These are phyloP conservation scores for Chrysolina americana DNA, from an alignment of 2,888 invertebrate species.

Conservation along the genomic window DNA sequence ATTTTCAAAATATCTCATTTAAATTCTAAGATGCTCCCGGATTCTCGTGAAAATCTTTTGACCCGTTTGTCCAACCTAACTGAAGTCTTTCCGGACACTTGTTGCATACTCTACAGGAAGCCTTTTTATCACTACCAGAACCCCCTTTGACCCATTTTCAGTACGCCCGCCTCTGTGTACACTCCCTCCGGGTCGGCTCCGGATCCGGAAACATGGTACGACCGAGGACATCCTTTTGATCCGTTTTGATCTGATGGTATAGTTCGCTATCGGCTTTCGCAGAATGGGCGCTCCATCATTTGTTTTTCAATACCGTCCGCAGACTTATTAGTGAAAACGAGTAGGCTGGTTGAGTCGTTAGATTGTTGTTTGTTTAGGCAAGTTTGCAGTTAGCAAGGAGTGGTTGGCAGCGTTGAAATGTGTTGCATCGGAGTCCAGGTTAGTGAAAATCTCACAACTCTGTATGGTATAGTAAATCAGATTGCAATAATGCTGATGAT, in stretches of 20 bases:
- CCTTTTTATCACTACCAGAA: no score
- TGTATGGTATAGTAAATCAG: no score
- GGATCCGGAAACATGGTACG: slow-evolving; percentile 51
- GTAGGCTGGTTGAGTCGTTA: slow-evolving; percentile 5
- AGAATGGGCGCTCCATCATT: slow-evolving; percentile 41
- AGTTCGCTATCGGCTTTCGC: slow-evolving; percentile 48
- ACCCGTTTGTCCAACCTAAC: no score
- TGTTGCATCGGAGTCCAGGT: not conserved
- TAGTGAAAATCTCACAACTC: not conserved
- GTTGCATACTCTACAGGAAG: no score
- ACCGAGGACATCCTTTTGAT: slow-evolving; percentile 50
- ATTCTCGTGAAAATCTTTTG: no score
- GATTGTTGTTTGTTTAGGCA: slow-evolving; percentile 5
- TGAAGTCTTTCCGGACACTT: no score
- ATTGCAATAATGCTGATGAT: no score
- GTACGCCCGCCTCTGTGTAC: slow-evolving; percentile 41
- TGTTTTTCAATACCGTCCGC: slow-evolving; percentile 20
- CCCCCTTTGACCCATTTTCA: not conserved
- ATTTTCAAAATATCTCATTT: not conserved
- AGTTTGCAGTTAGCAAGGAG: not conserved
- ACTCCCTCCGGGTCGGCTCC: slow-evolving; percentile 48
- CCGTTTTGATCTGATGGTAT: slow-evolving; percentile 42
- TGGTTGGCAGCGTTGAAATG: not conserved
- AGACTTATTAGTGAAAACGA: slow-evolving; percentile 12
- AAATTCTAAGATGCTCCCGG: no score